Evolutionary conservation across 2,113 vertebrate species (phyloP), one percentile per base, ranked within the genome.

Genomic region (Lasiurus borealis): DNA sequence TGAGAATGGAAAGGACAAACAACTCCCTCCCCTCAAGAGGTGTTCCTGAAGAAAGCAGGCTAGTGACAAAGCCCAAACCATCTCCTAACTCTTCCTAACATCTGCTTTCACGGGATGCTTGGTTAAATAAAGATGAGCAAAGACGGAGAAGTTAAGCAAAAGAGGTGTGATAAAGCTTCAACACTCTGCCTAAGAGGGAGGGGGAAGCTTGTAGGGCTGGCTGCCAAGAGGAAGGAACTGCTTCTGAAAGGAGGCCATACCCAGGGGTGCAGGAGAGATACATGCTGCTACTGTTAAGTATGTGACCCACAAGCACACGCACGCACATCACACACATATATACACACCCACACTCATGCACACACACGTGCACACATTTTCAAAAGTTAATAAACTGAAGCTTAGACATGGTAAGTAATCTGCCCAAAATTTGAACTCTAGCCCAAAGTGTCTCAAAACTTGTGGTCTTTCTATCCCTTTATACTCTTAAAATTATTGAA

Each of bases 241-340:
- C 59, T 54, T 36, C 23, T 3, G 12, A 64, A 36, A 40, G 14
- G 3, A 52, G 57, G 46, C 9, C 66, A 13, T 23, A 21, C 8
- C 14, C 36, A 54, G 16, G 1, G 13, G 5, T 14, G 9, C n/a
- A 10, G 25, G 12, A 52, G 6, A 64, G 21, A 18, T 34, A 29
- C 5, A 1, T 4, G 4, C 0, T 64, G 27, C 9, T 12, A 12
- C 44, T 8, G 1, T 50, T 34, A 31, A 5, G 40, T 54, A 31
- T 44, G 13, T 5, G 6, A 13, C 44, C 27, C 40, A 44, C 3
- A n/a, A 12, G 59, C 16, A 4, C 4, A 15, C 15, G 18, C 52
- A 6, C 52, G 2, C 19, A 6, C 19, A 2, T 40, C 57, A 25
- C 9, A 8, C 8, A 59, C 57, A 59, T 5, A 40, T 5, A 40